phyloP scores from a whole-genome alignment of 1,140 invertebrate species.

The Cotesia typhae region DNA sequence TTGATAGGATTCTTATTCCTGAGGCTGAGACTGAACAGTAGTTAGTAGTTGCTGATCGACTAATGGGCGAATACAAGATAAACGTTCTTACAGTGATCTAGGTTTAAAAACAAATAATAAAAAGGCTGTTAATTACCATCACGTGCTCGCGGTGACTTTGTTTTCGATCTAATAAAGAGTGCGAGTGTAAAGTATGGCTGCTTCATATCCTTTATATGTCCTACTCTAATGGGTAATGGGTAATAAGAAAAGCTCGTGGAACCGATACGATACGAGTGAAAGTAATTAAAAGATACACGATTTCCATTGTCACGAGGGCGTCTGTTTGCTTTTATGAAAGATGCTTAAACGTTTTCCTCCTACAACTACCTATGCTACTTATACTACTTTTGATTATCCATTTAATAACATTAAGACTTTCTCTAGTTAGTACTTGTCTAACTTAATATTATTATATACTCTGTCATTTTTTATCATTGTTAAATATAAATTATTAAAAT shows the following conservation, averaged over 20 bases:
- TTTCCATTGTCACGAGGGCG: conserved; percentile 11
- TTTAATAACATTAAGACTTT: too few relatives aligned
- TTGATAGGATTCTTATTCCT: neutral
- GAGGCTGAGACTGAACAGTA: neutral
- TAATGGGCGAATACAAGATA: conserved; percentile 8
- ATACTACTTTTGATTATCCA: too few relatives aligned
- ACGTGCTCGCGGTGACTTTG: neutral
- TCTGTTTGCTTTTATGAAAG: conserved; percentile 8
- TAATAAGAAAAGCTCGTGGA: neutral
- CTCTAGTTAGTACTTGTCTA: too few relatives aligned
- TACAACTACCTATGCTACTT: too few relatives aligned
- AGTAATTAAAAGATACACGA: conserved; percentile 18
- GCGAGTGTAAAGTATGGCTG: too few relatives aligned
- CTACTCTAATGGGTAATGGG: neutral
- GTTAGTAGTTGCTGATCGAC: neutral
- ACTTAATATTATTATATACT: too few relatives aligned
- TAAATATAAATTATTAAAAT: too few relatives aligned
- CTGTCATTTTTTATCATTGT: too few relatives aligned
- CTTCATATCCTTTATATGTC: neutral
- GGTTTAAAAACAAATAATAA: neutral
- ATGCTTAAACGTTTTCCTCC: neutral
- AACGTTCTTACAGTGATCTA: neutral
- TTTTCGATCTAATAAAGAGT: too few relatives aligned
- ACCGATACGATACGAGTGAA: conserved; percentile 1
- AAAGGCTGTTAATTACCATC: conserved; percentile 20